Evolutionary conservation across 2,113 vertebrate genomes (phyloP).

Genomic region (Podarcis muralis): DNA sequence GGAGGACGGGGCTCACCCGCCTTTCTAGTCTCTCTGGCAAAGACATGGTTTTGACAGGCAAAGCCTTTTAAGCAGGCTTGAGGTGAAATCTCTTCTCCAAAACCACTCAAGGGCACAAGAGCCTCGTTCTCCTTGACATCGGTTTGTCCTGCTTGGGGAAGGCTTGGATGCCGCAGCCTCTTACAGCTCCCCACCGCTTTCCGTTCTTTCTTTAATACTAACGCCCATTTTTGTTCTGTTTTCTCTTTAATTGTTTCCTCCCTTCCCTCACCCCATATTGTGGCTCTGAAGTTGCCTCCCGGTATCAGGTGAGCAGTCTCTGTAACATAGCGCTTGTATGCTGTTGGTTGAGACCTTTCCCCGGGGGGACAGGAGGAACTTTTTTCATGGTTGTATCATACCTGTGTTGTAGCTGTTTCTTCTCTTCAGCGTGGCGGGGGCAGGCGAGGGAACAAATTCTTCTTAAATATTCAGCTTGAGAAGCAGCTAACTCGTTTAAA

Average conservation of each 20-base stretch:
- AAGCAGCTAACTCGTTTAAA: conserved; percentile 17
- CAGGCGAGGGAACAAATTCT: neutral
- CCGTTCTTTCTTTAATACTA: conserved; percentile 37
- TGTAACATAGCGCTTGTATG: neutral
- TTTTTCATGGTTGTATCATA: neutral
- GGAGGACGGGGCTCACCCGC: neutral
- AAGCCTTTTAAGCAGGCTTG: too few species aligned
- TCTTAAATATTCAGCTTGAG: neutral
- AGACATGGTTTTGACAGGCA: neutral
- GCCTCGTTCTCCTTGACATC: neutral
- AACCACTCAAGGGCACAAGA: neutral
- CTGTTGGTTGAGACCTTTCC: neutral
- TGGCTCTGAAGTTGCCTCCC: conserved; percentile 53
- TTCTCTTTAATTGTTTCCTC: conserved; percentile 23
- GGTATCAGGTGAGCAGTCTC: conserved; percentile 38
- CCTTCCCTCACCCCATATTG: conserved; percentile 10
- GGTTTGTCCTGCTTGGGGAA: neutral
- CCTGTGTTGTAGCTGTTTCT: neutral
- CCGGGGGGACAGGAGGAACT: neutral
- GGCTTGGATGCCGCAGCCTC: conserved; percentile 20
- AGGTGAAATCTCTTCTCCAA: neutral
- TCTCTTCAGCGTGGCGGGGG: neutral
- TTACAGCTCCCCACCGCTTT: neutral
- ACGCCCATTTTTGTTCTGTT: conserved; percentile 2
- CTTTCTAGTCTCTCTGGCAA: neutral